Evolutionary conservation across 2,888 invertebrate species (phyloP).

Genomic region (Melinaea marsaeus): DNA sequence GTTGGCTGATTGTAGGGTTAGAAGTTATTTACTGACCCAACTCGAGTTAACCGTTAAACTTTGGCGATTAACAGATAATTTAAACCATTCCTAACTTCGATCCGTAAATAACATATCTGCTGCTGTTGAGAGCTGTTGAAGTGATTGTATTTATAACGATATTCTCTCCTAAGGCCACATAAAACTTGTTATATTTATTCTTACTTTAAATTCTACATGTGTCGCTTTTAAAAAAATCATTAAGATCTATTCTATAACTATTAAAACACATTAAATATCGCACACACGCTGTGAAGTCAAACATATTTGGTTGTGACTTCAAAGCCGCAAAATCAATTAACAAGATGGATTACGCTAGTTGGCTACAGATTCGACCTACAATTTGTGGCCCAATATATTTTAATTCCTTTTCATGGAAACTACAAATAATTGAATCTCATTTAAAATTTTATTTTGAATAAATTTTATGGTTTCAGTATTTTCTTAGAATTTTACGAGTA

Average conservation of each 20-base stretch:
- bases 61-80: slow-evolving; percentile 65
- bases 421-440: slow-evolving; percentile 51
- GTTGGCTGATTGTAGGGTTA: slow-evolving; percentile 38
- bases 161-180: no score
- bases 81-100: slow-evolving; percentile 35
- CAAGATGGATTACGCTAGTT: slow-evolving; percentile 65
- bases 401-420: slow-evolving; percentile 66
- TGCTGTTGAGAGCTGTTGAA: not conserved
- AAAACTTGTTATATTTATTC: no score
- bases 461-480: slow-evolving; percentile 35
- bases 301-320: slow-evolving; percentile 33
- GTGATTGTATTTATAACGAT: not conserved
- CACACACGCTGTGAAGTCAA: slow-evolving; percentile 1
- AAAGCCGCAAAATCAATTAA: slow-evolving; percentile 59
- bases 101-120: not conserved
- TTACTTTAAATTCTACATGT: no score
- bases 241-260: no score
- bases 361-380: slow-evolving; percentile 58
- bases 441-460: slow-evolving; percentile 45
- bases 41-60: slow-evolving; percentile 60
- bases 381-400: slow-evolving; percentile 69
- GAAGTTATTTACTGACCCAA: slow-evolving; percentile 61
- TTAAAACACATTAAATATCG: not conserved
- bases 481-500: no score
- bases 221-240: no score